A percentile compares a stretch with the other conserved stretches of the same genome.
Conservation (phyloP, 2,888 invertebrate species). For the Drosophila fulvimacula region DNA sequence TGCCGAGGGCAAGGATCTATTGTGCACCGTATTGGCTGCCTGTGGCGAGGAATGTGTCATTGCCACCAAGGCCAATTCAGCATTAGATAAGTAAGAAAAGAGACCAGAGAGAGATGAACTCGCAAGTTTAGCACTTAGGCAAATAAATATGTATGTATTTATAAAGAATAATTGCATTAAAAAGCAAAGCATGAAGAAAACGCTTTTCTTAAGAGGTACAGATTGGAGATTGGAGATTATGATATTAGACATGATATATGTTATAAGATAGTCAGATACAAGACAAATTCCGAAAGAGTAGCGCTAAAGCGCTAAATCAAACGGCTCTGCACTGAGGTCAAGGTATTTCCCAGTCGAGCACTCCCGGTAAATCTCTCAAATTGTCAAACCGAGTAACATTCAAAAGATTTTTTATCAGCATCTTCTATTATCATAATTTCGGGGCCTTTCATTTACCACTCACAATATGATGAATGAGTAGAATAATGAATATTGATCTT, state of each 20-base stretch:
- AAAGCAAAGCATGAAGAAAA: neutral
- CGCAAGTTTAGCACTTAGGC: neutral
- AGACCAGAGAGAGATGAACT: neutral
- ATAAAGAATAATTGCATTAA: neutral
- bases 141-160: neutral
- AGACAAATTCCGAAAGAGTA: no score
- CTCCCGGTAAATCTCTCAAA: neutral
- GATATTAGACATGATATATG: no score
- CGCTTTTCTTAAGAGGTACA: neutral
- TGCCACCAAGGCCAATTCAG: slow-evolving; percentile 97
- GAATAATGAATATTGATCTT: slow-evolving; percentile 39
- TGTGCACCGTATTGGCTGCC: slow-evolving; percentile 97
- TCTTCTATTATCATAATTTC: slow-evolving; percentile 1
- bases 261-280: no score
- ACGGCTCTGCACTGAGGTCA: neutral
- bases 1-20: slow-evolving; percentile 94
- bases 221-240: neutral
- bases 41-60: slow-evolving; percentile 97
- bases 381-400: neutral
- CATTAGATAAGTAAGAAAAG: slow-evolving; percentile 92
- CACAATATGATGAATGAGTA: slow-evolving; percentile 8
- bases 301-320: no score
- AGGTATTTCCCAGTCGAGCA: neutral
- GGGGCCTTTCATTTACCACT: neutral
- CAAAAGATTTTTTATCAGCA: neutral